phyloP scores from a whole-genome alignment of 2,888 invertebrate genomes.

The Oxytorus armatus region DNA sequence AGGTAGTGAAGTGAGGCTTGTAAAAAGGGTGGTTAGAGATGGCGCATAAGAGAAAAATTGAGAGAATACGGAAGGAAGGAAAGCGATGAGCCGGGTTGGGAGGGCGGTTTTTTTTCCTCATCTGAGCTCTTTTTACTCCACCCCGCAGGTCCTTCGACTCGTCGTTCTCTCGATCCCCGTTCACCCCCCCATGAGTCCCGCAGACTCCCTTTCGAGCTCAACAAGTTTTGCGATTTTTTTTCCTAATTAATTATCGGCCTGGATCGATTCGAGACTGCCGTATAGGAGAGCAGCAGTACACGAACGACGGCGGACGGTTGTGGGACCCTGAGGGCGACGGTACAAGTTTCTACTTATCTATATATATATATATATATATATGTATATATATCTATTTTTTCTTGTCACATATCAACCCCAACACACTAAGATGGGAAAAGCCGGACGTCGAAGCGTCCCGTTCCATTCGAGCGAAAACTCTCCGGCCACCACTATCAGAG shows the following conservation, averaged over 20 bases:
- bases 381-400: conserved; percentile 6
- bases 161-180: conserved; percentile 29
- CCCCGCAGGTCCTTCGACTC: conserved; percentile 47
- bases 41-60: conserved; percentile 42
- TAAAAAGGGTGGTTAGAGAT: conserved; percentile 58
- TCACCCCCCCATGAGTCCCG: conserved; percentile 20
- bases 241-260: conserved; percentile 81
- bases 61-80: conserved; percentile 57
- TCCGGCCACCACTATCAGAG: conserved; percentile 44
- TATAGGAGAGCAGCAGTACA: conserved; percentile 46
- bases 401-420: background rate
- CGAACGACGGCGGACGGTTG: conserved; percentile 19
- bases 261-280: conserved; percentile 75
- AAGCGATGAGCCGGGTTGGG: no score
- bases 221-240: conserved; percentile 78
- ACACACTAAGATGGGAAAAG: conserved; percentile 58
- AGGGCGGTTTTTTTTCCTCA: no score
- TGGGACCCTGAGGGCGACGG: conserved; percentile 55
- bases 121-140: no score
- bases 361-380: conserved; percentile 12
- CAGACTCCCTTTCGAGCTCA: conserved; percentile 75
- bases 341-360: conserved; percentile 37
- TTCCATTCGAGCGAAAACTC: conserved; percentile 65
- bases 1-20: conserved; percentile 56
- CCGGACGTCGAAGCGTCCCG: conserved; percentile 66